Conservation (phyloP, 2,113 vertebrate species). For the Protobothrops flavoviridis region DNA sequence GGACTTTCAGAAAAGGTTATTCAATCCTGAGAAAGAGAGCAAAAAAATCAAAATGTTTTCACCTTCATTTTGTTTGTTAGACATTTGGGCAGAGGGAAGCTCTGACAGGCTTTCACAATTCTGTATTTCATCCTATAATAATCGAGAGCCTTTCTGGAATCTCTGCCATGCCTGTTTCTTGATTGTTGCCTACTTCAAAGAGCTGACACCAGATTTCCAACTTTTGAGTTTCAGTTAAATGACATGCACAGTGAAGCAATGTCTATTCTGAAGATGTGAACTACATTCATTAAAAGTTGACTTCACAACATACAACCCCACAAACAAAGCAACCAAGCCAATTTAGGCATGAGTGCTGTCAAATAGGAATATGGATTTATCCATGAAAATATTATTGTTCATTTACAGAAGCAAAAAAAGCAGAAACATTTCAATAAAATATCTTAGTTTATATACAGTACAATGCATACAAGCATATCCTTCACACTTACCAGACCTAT, state of each 20-base stretch:
- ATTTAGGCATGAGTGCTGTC: not conserved
- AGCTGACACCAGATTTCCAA: not conserved
- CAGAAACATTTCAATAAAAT: not conserved
- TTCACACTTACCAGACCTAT: not conserved
- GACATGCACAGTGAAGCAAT: not conserved
- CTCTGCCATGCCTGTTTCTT: not conserved
- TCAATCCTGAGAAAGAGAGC: not conserved
- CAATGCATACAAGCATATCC: not conserved
- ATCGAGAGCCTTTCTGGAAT: not conserved
- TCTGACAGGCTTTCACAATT: not conserved
- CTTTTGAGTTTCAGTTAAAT: not conserved
- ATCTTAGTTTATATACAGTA: not conserved
- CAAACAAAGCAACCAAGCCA: not conserved
- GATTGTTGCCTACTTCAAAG: not conserved
- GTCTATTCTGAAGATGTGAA: not conserved
- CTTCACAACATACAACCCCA: not conserved
- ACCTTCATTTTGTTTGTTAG: not conserved
- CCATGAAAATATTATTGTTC: not conserved
- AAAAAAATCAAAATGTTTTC: not conserved
- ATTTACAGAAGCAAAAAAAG: not conserved
- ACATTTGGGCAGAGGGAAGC: not conserved
- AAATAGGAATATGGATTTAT: not conserved
- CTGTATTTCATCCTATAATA: not conserved
- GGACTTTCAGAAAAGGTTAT: not conserved
- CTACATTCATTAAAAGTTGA: not conserved